phyloP scores from a whole-genome alignment of 2,797 vertebrate genomes.

The Ataeniobius toweri region DNA sequence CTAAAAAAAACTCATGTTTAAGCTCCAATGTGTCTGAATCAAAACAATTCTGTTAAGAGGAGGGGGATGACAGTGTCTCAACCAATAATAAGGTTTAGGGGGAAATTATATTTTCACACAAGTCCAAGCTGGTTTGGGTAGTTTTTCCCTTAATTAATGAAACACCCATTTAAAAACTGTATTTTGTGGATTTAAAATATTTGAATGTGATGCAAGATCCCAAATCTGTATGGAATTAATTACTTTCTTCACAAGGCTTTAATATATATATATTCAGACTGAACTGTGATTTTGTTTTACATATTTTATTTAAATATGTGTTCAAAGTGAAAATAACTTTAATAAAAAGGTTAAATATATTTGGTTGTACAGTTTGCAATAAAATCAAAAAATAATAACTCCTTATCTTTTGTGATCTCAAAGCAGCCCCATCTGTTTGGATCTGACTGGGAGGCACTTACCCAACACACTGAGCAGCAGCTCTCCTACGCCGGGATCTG shows the following conservation, averaged over 20 bases:
- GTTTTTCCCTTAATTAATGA: not conserved
- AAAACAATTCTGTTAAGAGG: not conserved
- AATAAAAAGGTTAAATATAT: not conserved
- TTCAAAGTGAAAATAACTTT: not conserved
- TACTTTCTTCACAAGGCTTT: not conserved
- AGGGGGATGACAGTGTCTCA: too few relatives aligned
- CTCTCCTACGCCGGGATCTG: slow-evolving; percentile 80
- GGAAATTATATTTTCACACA: not conserved
- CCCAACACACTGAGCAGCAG: slow-evolving; percentile 80
- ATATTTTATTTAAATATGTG: too few relatives aligned
- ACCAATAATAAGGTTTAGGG: not conserved
- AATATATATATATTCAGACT: not conserved
- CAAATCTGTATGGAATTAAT: not conserved
- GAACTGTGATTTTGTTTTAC: not conserved
- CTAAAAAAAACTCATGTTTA: not conserved
- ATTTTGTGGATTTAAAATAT: not conserved
- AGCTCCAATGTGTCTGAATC: not conserved
- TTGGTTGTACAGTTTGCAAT: not conserved
- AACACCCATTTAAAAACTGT: not conserved
- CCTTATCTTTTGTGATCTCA: too few relatives aligned
- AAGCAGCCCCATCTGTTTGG: too few relatives aligned
- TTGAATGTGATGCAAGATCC: not conserved
- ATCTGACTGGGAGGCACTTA: slow-evolving; percentile 35
- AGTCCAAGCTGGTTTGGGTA: not conserved
- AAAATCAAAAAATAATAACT: too few relatives aligned